phyloP scores from a whole-genome alignment of 2,888 invertebrate genomes.

The Erynnis tages region DNA sequence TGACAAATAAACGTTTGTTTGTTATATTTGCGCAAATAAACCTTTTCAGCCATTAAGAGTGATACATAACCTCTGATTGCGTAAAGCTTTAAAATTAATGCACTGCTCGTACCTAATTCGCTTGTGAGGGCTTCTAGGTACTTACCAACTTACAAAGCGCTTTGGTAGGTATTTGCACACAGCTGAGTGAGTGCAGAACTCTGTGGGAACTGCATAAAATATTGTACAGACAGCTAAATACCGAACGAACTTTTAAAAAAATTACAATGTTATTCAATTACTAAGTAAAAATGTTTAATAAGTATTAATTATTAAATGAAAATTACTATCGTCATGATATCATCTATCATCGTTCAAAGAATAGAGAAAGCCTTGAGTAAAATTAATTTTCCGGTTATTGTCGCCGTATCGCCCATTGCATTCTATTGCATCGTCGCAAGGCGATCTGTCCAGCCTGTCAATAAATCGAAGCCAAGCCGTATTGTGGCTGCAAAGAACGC shows the following conservation, averaged over 20 bases:
- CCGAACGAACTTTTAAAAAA: too few species aligned
- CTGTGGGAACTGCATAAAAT: too few species aligned
- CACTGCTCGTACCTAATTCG: slow-evolving; percentile 17
- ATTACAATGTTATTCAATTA: too few species aligned
- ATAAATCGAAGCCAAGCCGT: slow-evolving; percentile 13
- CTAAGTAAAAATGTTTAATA: too few species aligned
- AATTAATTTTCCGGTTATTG: slow-evolving; percentile 1
- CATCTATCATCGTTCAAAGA: too few species aligned
- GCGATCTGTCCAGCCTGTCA: slow-evolving; percentile 14
- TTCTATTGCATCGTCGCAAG: neutral
- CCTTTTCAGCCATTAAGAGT: too few species aligned
- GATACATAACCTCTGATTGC: slow-evolving; percentile 43
- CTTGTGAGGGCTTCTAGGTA: slow-evolving; percentile 7
- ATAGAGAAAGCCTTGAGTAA: neutral
- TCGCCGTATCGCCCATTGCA: neutral
- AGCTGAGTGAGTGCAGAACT: neutral
- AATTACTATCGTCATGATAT: too few species aligned
- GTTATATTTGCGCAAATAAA: too few species aligned
- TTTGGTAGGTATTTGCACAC: neutral
- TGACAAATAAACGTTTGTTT: too few species aligned
- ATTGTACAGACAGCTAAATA: too few species aligned
- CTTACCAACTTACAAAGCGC: neutral
- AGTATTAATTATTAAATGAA: too few species aligned
- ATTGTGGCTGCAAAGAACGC: neutral
- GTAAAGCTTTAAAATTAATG: slow-evolving; percentile 30